A percentile compares a stretch with the other conserved stretches of the same genome.
Conservation (phyloP, 2,113 vertebrate genomes). For the Progne subis region DNA sequence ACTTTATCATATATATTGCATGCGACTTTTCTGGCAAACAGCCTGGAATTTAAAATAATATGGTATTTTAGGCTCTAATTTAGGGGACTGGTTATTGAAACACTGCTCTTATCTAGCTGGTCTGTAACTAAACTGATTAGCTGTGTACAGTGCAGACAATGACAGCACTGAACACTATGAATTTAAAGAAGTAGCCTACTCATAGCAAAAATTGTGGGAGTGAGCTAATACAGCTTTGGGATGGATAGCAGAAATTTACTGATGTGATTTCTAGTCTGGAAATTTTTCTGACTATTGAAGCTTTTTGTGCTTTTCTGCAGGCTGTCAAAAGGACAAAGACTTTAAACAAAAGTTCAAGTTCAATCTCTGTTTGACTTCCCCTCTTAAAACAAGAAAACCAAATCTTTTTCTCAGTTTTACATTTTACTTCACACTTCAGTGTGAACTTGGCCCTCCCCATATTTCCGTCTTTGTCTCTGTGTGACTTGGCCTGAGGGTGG, state of each 20-base stretch:
- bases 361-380: neutral
- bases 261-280: neutral
- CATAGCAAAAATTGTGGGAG: neutral
- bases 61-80: neutral
- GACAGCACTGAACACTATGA: neutral
- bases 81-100: neutral
- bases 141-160: neutral
- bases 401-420: neutral
- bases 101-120: neutral
- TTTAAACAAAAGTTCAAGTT: neutral
- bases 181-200: neutral
- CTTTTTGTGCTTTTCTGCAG: neutral
- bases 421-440: neutral
- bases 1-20: neutral
- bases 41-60: neutral
- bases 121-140: neutral
- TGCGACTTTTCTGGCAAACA: neutral
- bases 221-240: neutral
- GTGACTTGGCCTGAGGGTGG: neutral
- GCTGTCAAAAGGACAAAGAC: neutral
- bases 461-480: neutral
- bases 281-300: neutral
- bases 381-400: neutral
- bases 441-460: neutral
- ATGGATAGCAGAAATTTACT: neutral